Base-by-base conservation (phyloP, 1,140 invertebrate species). In the Drosophila parabipectinata region DNA sequence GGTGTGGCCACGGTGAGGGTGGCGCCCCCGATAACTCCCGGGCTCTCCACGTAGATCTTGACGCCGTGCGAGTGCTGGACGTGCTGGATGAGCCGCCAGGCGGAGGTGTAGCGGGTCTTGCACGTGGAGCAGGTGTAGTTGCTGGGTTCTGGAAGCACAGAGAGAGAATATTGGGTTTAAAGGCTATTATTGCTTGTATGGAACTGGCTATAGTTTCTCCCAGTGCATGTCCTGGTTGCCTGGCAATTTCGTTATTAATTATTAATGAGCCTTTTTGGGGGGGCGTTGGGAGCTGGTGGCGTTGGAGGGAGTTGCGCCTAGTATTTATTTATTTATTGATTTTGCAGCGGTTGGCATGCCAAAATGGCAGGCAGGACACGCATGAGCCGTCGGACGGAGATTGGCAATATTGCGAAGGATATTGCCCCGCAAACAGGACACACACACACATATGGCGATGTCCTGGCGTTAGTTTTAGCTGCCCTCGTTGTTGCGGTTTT, bases 41-140 rank as follows among this genome's bases (percentile, higher is more conserved):
- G 52, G n/a, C 79, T 30, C 57, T 97, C 96, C 26, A 96, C 94
- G 93, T 98, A 99, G 76, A 99, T 97, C 91, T 98, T 97, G 63
- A 98, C 95, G 15, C 98, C 98, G 91, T 99, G 98, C 50, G 96
- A 95, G 74, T 96, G 96, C 92, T 99, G 98, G 14, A 97, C 98
- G 91, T 99, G 98, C 91, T 99, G 98, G 9, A 99, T 94, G 68
- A 99, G 93, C 47, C 95, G 94, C 98, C 98, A 99, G 0, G 98
- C 98, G 21, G 98, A 98, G 75, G 95, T 95, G 54, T 97, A 95
- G 44, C 96, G 95, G 55, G 96, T 95, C 77, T 98, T 98, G 93
- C 98, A 99, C 32, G 98, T 98, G 14, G 95, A 98, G 92, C 98
- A 99, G 41, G 98, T 95, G 91, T 98, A 97, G 93, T 97, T 97